Evolutionary conservation across 2,888 invertebrate genomes (phyloP), one percentile per base, ranked within the genome.

Genomic region (Muscina levida): DNA sequence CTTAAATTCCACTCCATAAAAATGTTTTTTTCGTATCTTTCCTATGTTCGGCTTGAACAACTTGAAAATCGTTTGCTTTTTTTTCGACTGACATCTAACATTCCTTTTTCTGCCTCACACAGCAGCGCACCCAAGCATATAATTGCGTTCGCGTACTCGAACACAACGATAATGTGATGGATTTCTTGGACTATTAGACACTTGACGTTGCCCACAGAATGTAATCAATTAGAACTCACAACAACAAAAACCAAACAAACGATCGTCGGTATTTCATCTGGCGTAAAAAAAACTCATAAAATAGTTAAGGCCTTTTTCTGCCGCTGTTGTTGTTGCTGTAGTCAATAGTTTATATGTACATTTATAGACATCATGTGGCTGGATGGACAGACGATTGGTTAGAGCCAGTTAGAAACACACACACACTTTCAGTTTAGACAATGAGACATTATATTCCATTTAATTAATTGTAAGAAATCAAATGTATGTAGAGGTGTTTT

Each of bases 381-480:
- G 31, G 22, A 5, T 31, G 31, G 8, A 31, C 31, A 31, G 8
- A 31, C 11, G 19, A 51, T 6, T 8, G 22, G 13, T 15, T 11
- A 37, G 24, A 48, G 8, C 19, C 3, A 56, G 37, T 44, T 8
- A 67, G 19, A 24, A 8, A 67, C 10, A 51, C 39, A 24, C 17
- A 59, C 39, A 17, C 17, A 17, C 11, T 37, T 72, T 77, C 66
- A 39, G 67, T 51, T 68, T 62, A 78, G 56, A 65, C 56, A 79
- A 71, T 66, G 65, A 78, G 57, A 79, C 70, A 74, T 71, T 71
- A 42, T 71, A 66, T 66, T 66, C 66, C 26, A 42, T 66, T 74
- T 79, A 71, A 79, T 79, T 74, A 57, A 71, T 66, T 66, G 65
- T 78, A 71, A 71, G 56, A 46, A 78, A 53, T 73, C 56, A 72